Conservation (phyloP, 2,888 invertebrate species). For the Zeuzera pyrina region DNA sequence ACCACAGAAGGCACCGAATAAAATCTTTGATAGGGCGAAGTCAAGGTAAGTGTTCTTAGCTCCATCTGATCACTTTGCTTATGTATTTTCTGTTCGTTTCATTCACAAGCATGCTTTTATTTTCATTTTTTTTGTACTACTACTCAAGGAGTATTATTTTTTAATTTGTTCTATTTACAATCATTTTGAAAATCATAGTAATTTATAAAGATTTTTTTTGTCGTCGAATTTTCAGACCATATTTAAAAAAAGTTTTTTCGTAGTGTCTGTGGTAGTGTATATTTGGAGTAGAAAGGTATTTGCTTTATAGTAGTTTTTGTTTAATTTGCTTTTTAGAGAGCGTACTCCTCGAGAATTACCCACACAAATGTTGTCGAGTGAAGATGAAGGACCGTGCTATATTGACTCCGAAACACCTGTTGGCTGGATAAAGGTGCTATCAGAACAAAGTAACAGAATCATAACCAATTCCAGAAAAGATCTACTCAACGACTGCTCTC, state of each 20-base stretch:
- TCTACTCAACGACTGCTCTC: conserved; percentile 55
- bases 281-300: no score
- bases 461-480: conserved; percentile 62
- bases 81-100: no score
- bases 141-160: no score
- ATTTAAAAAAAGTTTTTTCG: no score
- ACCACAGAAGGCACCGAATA: conserved; percentile 38
- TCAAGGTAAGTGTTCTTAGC: conserved; percentile 43
- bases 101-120: no score
- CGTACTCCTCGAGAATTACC: conserved; percentile 70
- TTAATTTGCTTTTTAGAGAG: conserved; percentile 54
- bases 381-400: conserved; percentile 64
- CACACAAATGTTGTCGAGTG: conserved; percentile 52
- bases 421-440: conserved; percentile 58
- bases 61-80: no score
- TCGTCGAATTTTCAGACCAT: no score
- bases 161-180: no score
- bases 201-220: no score
- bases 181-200: no score
- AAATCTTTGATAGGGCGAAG: conserved; percentile 73
- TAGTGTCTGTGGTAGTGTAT: no score
- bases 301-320: conserved; percentile 1
- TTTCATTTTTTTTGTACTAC: no score
- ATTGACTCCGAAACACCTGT: conserved; percentile 58
- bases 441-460: conserved; percentile 50